Percentiles rank a stretch among this genome's conserved stretches.
These are phyloP conservation scores for Monochamus alternatus DNA, from an alignment of 2,888 invertebrate species.

Conservation along the genomic window DNA sequence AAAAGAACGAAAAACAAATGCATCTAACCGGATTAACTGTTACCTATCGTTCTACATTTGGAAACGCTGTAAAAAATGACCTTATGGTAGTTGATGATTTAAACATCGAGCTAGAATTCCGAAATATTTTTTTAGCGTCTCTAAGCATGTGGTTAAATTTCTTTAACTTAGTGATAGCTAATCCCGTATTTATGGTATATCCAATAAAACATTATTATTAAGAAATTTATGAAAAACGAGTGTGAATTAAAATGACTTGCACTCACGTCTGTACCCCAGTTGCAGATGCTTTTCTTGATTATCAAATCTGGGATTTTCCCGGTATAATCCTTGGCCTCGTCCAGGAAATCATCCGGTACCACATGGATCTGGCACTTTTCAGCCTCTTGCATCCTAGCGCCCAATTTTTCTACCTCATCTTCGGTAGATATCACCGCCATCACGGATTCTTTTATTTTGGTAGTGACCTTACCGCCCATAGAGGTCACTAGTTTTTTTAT, in stretches of 20 bases:
- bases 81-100: no score
- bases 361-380: constrained; percentile 84
- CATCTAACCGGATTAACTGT: no score
- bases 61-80: no score
- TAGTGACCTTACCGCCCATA: constrained; percentile 84
- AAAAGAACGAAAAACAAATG: no score
- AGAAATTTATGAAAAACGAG: not conserved
- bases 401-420: constrained; percentile 80
- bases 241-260: not conserved
- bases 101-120: no score
- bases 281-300: constrained; percentile 81
- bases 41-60: no score
- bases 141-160: no score
- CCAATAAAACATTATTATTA: no score
- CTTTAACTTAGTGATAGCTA: no score
- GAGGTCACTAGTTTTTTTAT: constrained; percentile 80
- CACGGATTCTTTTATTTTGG: constrained; percentile 77
- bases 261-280: constrained; percentile 89
- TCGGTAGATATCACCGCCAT: constrained; percentile 85
- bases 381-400: constrained; percentile 78
- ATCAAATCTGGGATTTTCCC: constrained; percentile 79
- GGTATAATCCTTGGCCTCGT: constrained; percentile 76
- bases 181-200: no score
- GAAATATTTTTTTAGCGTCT: no score
- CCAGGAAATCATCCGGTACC: constrained; percentile 84